Percentiles rank a stretch among this genome's conserved stretches.
phyloP scores from a whole-genome alignment of 1,140 invertebrate genomes.

The Goniozus legneri region DNA sequence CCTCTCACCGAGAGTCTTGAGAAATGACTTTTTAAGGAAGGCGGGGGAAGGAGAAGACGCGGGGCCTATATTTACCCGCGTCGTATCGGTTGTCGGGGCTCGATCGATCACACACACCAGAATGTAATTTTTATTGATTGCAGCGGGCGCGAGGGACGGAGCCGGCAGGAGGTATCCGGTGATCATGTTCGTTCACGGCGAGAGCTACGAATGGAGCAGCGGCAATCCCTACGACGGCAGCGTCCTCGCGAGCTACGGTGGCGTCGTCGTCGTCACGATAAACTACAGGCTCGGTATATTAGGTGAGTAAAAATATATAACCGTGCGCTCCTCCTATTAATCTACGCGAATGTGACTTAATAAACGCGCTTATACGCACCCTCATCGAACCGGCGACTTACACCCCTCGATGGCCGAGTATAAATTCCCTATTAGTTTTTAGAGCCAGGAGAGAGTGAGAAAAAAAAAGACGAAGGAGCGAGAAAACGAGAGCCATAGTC shows the following conservation, averaged over 20 bases:
- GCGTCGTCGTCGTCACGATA: slow-evolving; percentile 92
- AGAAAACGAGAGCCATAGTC: too few species aligned
- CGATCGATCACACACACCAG: slow-evolving; percentile 36
- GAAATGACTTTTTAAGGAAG: slow-evolving; percentile 27
- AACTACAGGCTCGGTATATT: slow-evolving; percentile 96
- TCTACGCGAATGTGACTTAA: too few species aligned
- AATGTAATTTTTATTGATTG: slow-evolving; percentile 50
- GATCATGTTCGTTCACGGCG: slow-evolving; percentile 92
- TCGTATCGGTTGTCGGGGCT: slow-evolving; percentile 22
- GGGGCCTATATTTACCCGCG: too few species aligned
- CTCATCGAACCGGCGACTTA: too few species aligned
- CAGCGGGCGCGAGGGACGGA: slow-evolving; percentile 68
- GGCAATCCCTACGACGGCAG: slow-evolving; percentile 95
- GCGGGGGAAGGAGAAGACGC: too few species aligned
- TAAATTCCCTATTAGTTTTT: too few species aligned
- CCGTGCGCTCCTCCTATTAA: too few species aligned
- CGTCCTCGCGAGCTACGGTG: slow-evolving; percentile 85
- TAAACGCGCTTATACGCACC: too few species aligned
- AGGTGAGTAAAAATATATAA: slow-evolving; percentile 64
- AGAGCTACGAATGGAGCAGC: slow-evolving; percentile 94
- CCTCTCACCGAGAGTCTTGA: slow-evolving; percentile 16
- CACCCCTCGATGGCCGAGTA: too few species aligned
- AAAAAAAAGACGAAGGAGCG: too few species aligned
- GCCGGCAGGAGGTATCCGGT: slow-evolving; percentile 72
- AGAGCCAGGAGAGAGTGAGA: too few species aligned